Base-by-base conservation (phyloP, 2,113 vertebrate genomes). In the Pangasianodon gigas region DNA sequence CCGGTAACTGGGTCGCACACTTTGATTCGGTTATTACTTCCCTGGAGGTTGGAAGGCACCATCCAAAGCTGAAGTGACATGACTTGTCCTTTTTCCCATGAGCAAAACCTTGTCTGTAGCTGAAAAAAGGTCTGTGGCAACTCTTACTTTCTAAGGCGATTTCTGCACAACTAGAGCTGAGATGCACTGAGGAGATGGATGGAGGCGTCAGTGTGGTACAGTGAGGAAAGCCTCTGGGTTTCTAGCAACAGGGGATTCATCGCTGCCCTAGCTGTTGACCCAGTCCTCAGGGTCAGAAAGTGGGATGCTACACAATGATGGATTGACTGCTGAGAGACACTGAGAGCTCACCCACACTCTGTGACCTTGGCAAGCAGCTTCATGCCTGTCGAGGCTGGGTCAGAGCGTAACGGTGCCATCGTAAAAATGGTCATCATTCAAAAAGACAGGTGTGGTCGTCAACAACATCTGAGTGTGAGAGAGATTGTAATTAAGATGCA, bases 1-100 rank as follows among this genome's bases (percentile, higher is more conserved):
- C 56, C 21, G 86, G 87, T 92, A 90, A 90, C 91, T 91, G 84
- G 88, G 91, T 90, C 80, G 54, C 48, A 81, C 52, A 84, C 84
- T 91, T 89, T 88, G 88, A 91, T 84, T 89, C 71, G 29, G 90
- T 87, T 86, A 90, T 86, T 81, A 83, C 84, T 60, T 81, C 83
- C 80, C 75, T 83, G 29, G 84, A 85, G 90, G 65, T 84, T 58
- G 74, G 87, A 87, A 71, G 41, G 56, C 86, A 65, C 41, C 48
- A 1, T 51, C 67, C 44, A 65, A 65, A 87, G 67, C 62, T 54
- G 67, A 85, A 65, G 77, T 44, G 58, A 80, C 89, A 86, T n/a
- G 21, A 79, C 81, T 82, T 14, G 58, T 46, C 54, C 52, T 84
- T 26, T 37, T 69, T n/a, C 51, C 88, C 65, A 46, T 54, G 71